Evolutionary conservation across 2,888 invertebrate species (phyloP).

Genomic region (Cerceris ruficornis): DNA sequence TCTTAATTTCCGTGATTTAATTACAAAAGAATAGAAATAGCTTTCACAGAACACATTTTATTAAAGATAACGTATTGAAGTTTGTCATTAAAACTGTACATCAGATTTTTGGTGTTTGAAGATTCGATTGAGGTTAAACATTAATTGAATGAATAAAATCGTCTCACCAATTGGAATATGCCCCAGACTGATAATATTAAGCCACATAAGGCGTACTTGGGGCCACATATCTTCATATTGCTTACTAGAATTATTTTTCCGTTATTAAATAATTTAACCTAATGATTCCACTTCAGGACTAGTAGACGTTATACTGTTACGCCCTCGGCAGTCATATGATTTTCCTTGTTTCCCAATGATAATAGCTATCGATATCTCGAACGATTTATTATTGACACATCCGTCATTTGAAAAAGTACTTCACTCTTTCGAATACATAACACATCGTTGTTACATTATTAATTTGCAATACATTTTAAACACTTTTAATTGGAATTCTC

Average conservation of each 20-base stretch:
- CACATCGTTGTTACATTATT: no score
- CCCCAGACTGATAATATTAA: slow-evolving; percentile 96
- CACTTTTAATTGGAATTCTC: no score
- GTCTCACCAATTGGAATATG: slow-evolving; percentile 94
- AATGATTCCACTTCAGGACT: slow-evolving; percentile 13
- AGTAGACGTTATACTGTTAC: slow-evolving; percentile 41
- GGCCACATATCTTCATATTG: slow-evolving; percentile 92
- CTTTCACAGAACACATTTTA: no score
- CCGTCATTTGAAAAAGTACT: slow-evolving; percentile 3
- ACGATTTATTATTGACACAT: not conserved
- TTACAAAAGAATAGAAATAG: no score
- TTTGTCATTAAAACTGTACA: not conserved
- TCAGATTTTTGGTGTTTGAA: not conserved
- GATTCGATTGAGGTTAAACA: not conserved
- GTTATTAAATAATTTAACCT: slow-evolving; percentile 37
- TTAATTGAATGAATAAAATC: not conserved
- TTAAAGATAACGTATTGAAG: no score
- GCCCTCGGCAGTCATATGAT: slow-evolving; percentile 61
- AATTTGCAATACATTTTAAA: no score
- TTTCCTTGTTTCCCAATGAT: slow-evolving; percentile 18
- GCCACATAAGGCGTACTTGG: slow-evolving; percentile 95
- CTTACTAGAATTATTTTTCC: not conserved
- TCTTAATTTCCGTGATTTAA: no score
- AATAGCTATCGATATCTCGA: slow-evolving; percentile 50
- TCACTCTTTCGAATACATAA: not conserved